These are phyloP conservation scores for Phrynocephalus forsythii DNA, from an alignment of 2,797 vertebrate species.

Conservation along the genomic window DNA sequence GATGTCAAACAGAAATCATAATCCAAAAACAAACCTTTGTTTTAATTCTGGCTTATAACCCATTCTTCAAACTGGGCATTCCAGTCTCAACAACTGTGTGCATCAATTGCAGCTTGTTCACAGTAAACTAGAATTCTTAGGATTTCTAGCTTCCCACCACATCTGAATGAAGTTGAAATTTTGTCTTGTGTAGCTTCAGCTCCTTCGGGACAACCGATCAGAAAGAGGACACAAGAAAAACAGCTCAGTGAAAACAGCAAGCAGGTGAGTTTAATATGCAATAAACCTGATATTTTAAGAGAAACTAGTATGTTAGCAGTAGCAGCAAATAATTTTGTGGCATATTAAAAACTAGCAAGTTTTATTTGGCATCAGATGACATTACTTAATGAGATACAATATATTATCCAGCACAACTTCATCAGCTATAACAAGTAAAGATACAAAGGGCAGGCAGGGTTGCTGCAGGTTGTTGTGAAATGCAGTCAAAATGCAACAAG, in stretches of 20 bases:
- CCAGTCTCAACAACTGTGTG: background rate
- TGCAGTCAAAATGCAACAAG: too few relatives aligned
- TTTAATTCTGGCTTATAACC: background rate
- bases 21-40: background rate
- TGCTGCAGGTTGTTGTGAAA: too few relatives aligned
- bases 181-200: conserved; percentile 76
- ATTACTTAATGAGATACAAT: too few relatives aligned
- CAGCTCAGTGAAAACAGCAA: conserved; percentile 93
- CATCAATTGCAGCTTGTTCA: background rate
- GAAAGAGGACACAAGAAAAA: conserved; percentile 87
- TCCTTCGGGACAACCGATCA: conserved; percentile 88
- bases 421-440: too few relatives aligned
- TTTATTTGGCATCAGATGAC: too few relatives aligned
- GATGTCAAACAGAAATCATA: background rate
- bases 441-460: too few relatives aligned
- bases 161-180: conserved; percentile 31
- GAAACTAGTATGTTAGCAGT: too few relatives aligned
- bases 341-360: too few relatives aligned
- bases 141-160: background rate
- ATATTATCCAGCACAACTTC: too few relatives aligned
- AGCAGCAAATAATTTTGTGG: too few relatives aligned
- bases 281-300: background rate
- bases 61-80: background rate
- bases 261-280: conserved; percentile 83
- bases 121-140: background rate